A percentile compares a stretch with the other conserved stretches of the same genome.
Conservation (phyloP, 2,888 invertebrate genomes). For the Buathra laborator region DNA sequence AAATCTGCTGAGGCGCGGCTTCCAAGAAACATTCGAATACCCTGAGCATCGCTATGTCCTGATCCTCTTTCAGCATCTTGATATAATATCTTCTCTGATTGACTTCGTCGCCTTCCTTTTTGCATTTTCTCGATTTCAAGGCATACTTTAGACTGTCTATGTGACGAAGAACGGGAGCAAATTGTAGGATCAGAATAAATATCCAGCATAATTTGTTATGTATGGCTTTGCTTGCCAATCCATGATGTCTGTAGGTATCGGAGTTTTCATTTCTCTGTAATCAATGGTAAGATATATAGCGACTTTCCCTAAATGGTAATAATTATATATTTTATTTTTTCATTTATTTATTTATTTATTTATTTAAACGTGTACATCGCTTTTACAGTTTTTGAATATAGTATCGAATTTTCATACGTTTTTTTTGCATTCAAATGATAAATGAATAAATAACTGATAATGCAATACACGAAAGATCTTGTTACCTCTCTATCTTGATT, state of each 20-base stretch:
- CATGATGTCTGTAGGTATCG: constrained; percentile 56
- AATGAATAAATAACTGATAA: not conserved
- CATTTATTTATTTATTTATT: too few relatives aligned
- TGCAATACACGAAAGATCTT: constrained; percentile 4
- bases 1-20: constrained; percentile 92
- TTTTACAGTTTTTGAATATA: too few relatives aligned
- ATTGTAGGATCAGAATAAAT: constrained; percentile 87
- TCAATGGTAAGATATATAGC: not conserved
- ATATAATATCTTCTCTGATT: constrained; percentile 90
- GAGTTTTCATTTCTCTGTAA: constrained; percentile 71
- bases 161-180: constrained; percentile 91
- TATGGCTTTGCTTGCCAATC: constrained; percentile 55
- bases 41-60: constrained; percentile 91
- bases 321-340: not conserved
- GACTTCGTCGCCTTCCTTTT: constrained; percentile 86
- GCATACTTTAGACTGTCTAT: constrained; percentile 88
- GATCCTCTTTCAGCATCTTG: constrained; percentile 92
- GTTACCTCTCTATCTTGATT: constrained; percentile 81
- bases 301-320: too few relatives aligned
- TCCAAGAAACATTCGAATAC: constrained; percentile 93
- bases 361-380: too few relatives aligned
- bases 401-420: too few relatives aligned
- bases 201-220: constrained; percentile 67
- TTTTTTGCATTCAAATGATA: too few relatives aligned
- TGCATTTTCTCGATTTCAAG: constrained; percentile 88